A percentile compares a stretch with the other conserved stretches of the same genome.
phyloP scores from a whole-genome alignment of 2,797 vertebrate species.

The Bradypodion ventrale region DNA sequence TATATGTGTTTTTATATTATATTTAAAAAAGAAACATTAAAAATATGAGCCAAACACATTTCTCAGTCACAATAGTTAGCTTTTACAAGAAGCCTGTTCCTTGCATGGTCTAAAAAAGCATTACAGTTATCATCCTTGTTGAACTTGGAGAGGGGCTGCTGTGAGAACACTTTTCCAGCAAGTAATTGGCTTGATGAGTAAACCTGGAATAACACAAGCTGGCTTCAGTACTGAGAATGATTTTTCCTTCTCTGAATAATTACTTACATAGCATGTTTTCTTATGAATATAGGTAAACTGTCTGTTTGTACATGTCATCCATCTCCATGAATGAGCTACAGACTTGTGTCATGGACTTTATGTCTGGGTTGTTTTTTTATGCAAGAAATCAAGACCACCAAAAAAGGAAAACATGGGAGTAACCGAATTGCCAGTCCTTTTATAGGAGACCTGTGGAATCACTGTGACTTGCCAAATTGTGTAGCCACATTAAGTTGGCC shows the following conservation, averaged over 20 bases:
- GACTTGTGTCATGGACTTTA: constrained; percentile 43
- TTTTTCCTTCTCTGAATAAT: constrained; percentile 63
- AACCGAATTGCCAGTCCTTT: too few species aligned
- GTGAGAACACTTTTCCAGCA: constrained; percentile 61
- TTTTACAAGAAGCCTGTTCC: constrained; percentile 22
- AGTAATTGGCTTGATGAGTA: constrained; percentile 60
- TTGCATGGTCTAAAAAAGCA: constrained; percentile 31
- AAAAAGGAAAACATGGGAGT: too few species aligned
- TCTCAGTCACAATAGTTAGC: constrained; percentile 22
- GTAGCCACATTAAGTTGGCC: too few species aligned
- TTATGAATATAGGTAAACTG: constrained; percentile 56
- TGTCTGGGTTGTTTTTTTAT: not conserved
- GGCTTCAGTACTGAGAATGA: constrained; percentile 53
- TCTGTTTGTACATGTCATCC: constrained; percentile 59
- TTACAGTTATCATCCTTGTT: constrained; percentile 55
- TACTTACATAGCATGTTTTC: constrained; percentile 47
- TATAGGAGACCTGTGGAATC: too few species aligned
- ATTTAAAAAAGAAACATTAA: too few species aligned
- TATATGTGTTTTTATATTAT: too few species aligned
- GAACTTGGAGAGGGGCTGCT: constrained; percentile 41
- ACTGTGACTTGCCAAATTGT: too few species aligned
- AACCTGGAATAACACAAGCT: constrained; percentile 57
- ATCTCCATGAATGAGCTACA: constrained; percentile 55
- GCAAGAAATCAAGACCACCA: too few species aligned
- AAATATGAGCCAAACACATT: not conserved